Percentiles rank a stretch among this genome's conserved stretches.
Conservation (phyloP, 2,797 vertebrate species). For the Lophotriccus pileatus region DNA sequence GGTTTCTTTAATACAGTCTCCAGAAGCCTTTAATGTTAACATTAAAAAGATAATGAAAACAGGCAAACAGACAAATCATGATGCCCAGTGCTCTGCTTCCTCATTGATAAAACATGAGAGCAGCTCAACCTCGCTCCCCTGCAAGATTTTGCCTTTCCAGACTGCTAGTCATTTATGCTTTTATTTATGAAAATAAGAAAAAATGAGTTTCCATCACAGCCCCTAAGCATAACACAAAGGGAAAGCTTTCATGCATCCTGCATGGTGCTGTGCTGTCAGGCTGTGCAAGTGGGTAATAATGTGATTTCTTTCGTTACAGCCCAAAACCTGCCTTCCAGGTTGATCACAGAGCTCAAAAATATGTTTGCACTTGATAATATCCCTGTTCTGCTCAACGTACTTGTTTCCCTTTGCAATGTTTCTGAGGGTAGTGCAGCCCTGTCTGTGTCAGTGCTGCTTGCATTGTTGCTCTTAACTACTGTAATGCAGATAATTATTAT, state of each 20-base stretch:
- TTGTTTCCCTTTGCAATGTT: background rate
- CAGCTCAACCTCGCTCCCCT: background rate
- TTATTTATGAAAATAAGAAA: constrained; percentile 47
- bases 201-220: constrained; percentile 15
- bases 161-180: constrained; percentile 34
- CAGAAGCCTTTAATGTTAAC: constrained; percentile 51
- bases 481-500: background rate
- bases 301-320: background rate
- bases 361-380: constrained; percentile 16
- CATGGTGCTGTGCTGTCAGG: constrained; percentile 13
- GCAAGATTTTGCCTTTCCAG: constrained; percentile 8
- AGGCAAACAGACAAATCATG: constrained; percentile 38
- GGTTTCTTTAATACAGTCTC: background rate
- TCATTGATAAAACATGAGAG: constrained; percentile 44
- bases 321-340: constrained; percentile 10
- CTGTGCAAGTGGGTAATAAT: background rate
- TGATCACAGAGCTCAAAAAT: constrained; percentile 2
- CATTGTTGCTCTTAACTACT: background rate
- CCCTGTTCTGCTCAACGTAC: background rate
- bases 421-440: background rate
- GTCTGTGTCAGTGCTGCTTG: background rate
- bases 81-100: constrained; percentile 18
- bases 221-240: constrained; percentile 20
- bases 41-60: constrained; percentile 55
- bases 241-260: constrained; percentile 23